Percentiles rank a stretch among this genome's conserved stretches.
Conservation (phyloP, 2,888 invertebrate genomes). For the Branchipolynoe longqiensis region DNA sequence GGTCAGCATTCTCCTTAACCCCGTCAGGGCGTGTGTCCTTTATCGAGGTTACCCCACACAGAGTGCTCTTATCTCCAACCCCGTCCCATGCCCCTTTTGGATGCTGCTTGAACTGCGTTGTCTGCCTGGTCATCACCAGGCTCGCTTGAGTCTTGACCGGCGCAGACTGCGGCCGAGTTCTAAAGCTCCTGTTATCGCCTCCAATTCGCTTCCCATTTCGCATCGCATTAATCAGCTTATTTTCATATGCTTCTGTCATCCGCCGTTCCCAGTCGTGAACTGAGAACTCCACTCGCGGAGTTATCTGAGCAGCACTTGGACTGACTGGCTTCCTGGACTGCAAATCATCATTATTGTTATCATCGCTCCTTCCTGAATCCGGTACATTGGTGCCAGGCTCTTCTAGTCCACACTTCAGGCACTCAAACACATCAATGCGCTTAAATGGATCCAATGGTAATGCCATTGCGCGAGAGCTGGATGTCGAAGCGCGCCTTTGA, state of each 20-base stretch:
- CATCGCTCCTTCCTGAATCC: not conserved
- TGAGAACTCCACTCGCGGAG: not conserved
- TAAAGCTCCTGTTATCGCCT: not conserved
- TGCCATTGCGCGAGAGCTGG: conserved; percentile 8
- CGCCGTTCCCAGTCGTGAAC: conserved; percentile 19
- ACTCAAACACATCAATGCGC: conserved; percentile 50
- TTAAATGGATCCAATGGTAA: not conserved
- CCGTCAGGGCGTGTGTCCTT: not conserved
- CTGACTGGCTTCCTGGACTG: not conserved
- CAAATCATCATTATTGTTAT: not conserved
- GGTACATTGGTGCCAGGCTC: not conserved
- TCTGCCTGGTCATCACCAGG: not conserved
- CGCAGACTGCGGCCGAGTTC: not conserved
- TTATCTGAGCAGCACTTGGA: not conserved
- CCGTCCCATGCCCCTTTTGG: not conserved
- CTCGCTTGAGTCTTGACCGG: conserved; percentile 8
- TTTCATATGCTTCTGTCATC: conserved; percentile 38
- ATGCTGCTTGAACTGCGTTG: not conserved
- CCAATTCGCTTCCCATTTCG: not conserved
- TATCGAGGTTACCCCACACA: conserved; percentile 14
- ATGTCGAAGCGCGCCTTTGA: not conserved
- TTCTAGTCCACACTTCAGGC: not conserved
- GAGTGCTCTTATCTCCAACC: not conserved
- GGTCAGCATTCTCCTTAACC: not conserved
- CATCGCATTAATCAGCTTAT: not conserved